Conservation (phyloP, 1,140 invertebrate species). For the Papilio glaucus region DNA sequence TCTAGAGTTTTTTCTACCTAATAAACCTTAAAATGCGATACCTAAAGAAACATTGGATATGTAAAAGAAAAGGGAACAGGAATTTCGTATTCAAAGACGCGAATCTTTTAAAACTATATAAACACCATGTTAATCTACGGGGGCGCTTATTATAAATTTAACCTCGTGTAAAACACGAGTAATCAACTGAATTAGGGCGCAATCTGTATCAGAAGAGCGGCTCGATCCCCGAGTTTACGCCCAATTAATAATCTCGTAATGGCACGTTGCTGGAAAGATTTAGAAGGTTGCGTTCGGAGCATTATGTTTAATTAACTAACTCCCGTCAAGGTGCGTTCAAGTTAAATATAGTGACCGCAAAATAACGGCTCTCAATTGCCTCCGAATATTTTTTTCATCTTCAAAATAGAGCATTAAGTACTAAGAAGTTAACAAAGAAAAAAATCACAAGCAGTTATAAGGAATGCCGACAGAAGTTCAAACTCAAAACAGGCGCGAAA, state of each 20-base stretch:
- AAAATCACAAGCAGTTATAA: too few species aligned
- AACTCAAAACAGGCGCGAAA: too few species aligned
- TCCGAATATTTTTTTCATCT: conserved; percentile 56
- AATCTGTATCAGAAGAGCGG: conserved; percentile 55
- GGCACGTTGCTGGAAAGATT: conserved; percentile 51
- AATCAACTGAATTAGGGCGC: conserved; percentile 64
- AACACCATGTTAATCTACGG: conserved; percentile 35
- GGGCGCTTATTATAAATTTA: conserved; percentile 44
- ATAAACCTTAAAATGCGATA: background rate
- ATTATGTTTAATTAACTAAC: conserved; percentile 73
- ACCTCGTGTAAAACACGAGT: conserved; percentile 49
- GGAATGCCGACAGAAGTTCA: too few species aligned
- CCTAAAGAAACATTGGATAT: background rate
- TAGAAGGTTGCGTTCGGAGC: conserved; percentile 52
- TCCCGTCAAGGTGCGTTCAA: conserved; percentile 64
- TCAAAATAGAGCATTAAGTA: conserved; percentile 40
- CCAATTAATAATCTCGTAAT: conserved; percentile 72
- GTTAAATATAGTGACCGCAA: conserved; percentile 70
- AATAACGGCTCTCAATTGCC: conserved; percentile 70
- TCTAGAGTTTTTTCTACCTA: background rate
- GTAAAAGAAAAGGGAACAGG: conserved; percentile 4
- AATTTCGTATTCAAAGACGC: conserved; percentile 28
- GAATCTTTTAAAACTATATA: conserved; percentile 29
- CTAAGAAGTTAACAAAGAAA: conserved; percentile 22
- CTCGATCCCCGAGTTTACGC: conserved; percentile 61